Conservation (phyloP, 1,140 invertebrate species). For the Zaprionus vittiger region DNA sequence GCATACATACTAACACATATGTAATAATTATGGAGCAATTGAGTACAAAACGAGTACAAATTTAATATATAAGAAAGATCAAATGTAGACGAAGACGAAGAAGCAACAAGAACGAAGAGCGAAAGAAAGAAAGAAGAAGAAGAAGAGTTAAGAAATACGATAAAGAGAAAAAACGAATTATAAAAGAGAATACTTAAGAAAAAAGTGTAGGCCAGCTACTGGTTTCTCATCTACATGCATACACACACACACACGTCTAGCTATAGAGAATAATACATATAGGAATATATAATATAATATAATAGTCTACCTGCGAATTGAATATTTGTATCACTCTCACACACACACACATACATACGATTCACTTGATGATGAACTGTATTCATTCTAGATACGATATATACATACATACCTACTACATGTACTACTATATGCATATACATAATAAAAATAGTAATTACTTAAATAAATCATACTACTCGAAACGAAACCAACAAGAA, state of each 20-base stretch:
- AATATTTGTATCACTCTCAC: slow-evolving; percentile 25
- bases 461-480: slow-evolving; percentile 32
- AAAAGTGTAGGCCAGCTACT: slow-evolving; percentile 73
- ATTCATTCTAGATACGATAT: slow-evolving; percentile 16
- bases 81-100: slow-evolving; percentile 18
- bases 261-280: slow-evolving; percentile 50
- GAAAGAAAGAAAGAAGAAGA: slow-evolving; percentile 11
- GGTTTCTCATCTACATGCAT: slow-evolving; percentile 62
- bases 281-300: slow-evolving; percentile 29
- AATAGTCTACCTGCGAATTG: slow-evolving; percentile 41
- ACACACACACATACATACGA: background rate
- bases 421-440: slow-evolving; percentile 25
- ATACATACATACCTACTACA: slow-evolving; percentile 29
- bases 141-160: slow-evolving; percentile 25
- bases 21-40: slow-evolving; percentile 83
- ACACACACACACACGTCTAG: background rate
- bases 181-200: slow-evolving; percentile 32
- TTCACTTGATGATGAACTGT: slow-evolving; percentile 19
- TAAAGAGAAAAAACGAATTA: slow-evolving; percentile 30
- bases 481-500: slow-evolving; percentile 20
- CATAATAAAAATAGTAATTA: slow-evolving; percentile 26
- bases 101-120: slow-evolving; percentile 14
- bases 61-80: slow-evolving; percentile 67
- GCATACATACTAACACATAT: slow-evolving; percentile 61
- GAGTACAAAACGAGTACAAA: slow-evolving; percentile 82